Evolutionary conservation across 2,888 invertebrate genomes (phyloP), one percentile per base, ranked within the genome.

Genomic region (Cephonodes hylas): DNA sequence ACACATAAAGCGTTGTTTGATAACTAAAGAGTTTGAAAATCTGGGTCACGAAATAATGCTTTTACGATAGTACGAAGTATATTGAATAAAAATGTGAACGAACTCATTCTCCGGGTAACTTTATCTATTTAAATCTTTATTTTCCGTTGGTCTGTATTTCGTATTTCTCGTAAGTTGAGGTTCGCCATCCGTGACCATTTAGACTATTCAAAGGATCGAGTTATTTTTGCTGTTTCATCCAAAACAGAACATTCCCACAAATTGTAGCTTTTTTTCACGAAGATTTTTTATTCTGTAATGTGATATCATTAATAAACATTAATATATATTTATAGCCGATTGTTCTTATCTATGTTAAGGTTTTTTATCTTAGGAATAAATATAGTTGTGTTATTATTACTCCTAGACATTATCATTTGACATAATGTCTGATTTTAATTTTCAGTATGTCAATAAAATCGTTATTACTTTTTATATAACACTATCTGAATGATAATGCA

Each of bases 41-140:
- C 27, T 53, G 31, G 53, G 53, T 53, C 53, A 31, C 53, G 18
- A 53, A 18, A 53, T 53, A 53, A 18, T 31, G 31, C 31, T 53
- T 53, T 31, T 53, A 53, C 27, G 53, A 53, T 53, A 27, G 18
- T 31, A 18, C 15, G 18, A 53, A 27, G 53, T 27, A 31, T 18
- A 31, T 53, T 23, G 23, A 46, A 46, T 46, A 31, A 31, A 53
- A 31, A 31, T 15, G 53, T 31, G 53, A 53, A 53, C 18, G 53
- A 53, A 53, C 53, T 53, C 31, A 53, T 53, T 53, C 31, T 53
- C 27, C n/a, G 38, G 53, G 53, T 31, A n/a, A 53, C 27, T 31
- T 31, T 31, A 27, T 53, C 8, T 31, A 31, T 53, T 31, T 53
- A 8, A 48, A 48, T 44, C 15, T 27, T 48, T 48, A 18, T 53